phyloP scores from a whole-genome alignment of 2,888 invertebrate genomes.

The Lycophotia porphyrea region DNA sequence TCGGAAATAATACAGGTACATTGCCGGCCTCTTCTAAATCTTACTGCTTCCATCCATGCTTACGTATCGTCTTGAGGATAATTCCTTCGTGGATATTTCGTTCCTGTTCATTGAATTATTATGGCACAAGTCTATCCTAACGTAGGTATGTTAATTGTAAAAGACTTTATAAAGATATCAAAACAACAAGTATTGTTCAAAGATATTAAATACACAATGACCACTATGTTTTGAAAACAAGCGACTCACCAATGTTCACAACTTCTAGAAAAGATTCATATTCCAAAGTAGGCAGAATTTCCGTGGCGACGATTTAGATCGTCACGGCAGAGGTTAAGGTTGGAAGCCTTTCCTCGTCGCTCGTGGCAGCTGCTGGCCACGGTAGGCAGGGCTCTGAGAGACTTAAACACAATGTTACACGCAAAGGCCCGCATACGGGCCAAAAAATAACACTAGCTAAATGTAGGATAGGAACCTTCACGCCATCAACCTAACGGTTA shows the following conservation, averaged over 20 bases:
- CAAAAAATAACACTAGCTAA: constrained; percentile 70
- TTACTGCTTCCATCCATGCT: constrained; percentile 40
- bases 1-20: constrained; percentile 27
- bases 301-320: constrained; percentile 50
- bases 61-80: constrained; percentile 22
- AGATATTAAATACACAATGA: constrained; percentile 58
- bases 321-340: constrained; percentile 57
- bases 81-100: constrained; percentile 33
- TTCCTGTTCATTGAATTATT: constrained; percentile 75
- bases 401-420: constrained; percentile 85
- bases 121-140: constrained; percentile 66
- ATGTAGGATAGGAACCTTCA: constrained; percentile 77
- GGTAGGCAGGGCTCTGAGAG: constrained; percentile 75
- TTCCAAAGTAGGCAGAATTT: constrained; percentile 55
- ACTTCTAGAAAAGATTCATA: constrained; percentile 59
- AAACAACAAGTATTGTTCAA: constrained; percentile 43
- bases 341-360: constrained; percentile 60
- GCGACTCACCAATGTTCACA: constrained; percentile 74
- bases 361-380: constrained; percentile 66
- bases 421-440: constrained; percentile 77
- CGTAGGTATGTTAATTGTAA: constrained; percentile 39
- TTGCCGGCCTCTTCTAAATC: constrained; percentile 39
- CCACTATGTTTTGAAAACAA: constrained; percentile 70
- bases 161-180: constrained; percentile 18
- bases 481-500: constrained; percentile 84